Base-by-base conservation (phyloP, 2,888 invertebrate genomes). In the Amorpha juglandis region DNA sequence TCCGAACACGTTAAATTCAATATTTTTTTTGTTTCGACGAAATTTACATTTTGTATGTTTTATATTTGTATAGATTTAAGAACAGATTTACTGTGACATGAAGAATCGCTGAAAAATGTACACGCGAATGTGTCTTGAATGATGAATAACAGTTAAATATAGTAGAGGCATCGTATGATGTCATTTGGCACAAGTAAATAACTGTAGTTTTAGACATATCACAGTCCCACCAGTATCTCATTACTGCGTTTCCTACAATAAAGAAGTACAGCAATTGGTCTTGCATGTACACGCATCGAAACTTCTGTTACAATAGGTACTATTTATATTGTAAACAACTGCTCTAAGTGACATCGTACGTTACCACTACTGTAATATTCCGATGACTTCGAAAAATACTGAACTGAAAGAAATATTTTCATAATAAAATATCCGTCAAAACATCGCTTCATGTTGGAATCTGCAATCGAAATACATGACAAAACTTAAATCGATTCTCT, bases 21-120 rank as follows among this genome's bases (percentile, higher is more conserved):
- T n/a, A n/a, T 63, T 69, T 67, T 66, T 64, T 70, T 69, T 69
- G 67, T 79, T 74, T 69, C 69, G 69, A 73, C 73, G 68, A 67
- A 73, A 77, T 81, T 80, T 82, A 81, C 75, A 81, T 79, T 80
- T 78, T 81, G 82, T 82, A 81, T 79, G 38, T 38, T 38, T 79
- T 78, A 73, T 76, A 78, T 73, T 74, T 42, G 69, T 75, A 63
- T 79, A 75, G 75, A 65, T 67, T 77, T 81, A 80, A 77, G 72
- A 71, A 72, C 72, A 71, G 71, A 42, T 42, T 19, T 42, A 19
- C 27, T 42, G 38, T 19, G 19, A 58, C 38, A 35, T 55, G 38
- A 55, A 38, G 58, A 11, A 16, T 55, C 38, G 27, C 1, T 19
- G 11, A 6, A 16, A 12, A 19, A 11, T n/a, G 1, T 27, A 27